Conservation (phyloP, 2,113 vertebrate species). For the Cyphomyrus discorhynchus region DNA sequence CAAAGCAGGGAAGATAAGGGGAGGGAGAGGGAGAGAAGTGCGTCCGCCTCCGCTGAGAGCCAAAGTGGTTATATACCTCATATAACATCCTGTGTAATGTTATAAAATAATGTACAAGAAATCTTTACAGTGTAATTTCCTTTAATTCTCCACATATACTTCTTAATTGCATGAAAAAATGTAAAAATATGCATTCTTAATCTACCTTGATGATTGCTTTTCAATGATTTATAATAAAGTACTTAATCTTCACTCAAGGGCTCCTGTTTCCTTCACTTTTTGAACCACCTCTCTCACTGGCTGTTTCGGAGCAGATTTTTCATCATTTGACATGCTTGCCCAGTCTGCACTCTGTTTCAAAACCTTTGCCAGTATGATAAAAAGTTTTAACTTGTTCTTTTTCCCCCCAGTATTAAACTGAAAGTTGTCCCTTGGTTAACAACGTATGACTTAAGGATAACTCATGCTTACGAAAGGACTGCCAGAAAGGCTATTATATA, state of each 20-base stretch:
- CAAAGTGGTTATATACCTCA: background rate
- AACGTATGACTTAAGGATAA: background rate
- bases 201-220: background rate
- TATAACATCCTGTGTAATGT: background rate
- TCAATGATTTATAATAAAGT: slow-evolving; percentile 1
- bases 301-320: background rate
- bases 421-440: background rate
- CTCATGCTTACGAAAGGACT: background rate
- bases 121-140: background rate
- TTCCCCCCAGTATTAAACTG: background rate
- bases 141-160: background rate
- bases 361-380: background rate
- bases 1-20: no score
- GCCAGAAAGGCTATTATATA: background rate
- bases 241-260: background rate
- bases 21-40: no score
- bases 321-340: background rate
- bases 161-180: background rate
- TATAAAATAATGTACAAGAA: background rate
- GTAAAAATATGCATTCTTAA: background rate
- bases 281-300: background rate
- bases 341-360: background rate
- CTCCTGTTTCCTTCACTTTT: background rate
- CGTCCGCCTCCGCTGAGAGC: no score
- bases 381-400: background rate